Evolutionary conservation across 2,888 invertebrate genomes (phyloP).

Genomic region (Rhogogaster chlorosoma): DNA sequence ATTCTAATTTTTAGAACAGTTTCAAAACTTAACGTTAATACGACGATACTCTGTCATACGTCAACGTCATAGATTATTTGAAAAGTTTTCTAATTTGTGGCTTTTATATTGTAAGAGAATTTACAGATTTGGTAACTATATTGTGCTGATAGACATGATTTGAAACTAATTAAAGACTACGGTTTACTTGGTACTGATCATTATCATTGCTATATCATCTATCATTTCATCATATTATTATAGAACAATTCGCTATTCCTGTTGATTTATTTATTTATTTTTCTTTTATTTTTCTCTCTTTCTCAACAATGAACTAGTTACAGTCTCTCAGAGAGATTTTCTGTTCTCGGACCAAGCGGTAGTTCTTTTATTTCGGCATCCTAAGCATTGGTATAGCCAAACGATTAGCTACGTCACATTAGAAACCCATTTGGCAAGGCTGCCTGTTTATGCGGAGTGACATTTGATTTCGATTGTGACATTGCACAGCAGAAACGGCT

Average conservation of each 20-base stretch:
- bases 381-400: constrained; percentile 19
- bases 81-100: neutral
- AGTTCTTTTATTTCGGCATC: constrained; percentile 32
- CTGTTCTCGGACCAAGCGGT: neutral
- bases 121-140: neutral
- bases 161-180: constrained; percentile 8
- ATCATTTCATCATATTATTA: constrained; percentile 32
- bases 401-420: constrained; percentile 42
- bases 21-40: neutral
- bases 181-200: neutral
- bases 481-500: constrained; percentile 39
- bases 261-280: neutral
- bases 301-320: constrained; percentile 7
- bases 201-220: constrained; percentile 26
- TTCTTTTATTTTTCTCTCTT: neutral
- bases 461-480: constrained; percentile 48
- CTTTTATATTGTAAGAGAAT: neutral
- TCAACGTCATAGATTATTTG: neutral
- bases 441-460: constrained; percentile 47
- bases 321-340: constrained; percentile 5
- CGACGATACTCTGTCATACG: neutral
- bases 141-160: neutral
- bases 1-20: constrained; percentile 17
- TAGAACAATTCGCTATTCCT: neutral
- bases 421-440: constrained; percentile 50